Base-by-base conservation (phyloP, 2,888 invertebrate genomes). In the Erebia aethiops region DNA sequence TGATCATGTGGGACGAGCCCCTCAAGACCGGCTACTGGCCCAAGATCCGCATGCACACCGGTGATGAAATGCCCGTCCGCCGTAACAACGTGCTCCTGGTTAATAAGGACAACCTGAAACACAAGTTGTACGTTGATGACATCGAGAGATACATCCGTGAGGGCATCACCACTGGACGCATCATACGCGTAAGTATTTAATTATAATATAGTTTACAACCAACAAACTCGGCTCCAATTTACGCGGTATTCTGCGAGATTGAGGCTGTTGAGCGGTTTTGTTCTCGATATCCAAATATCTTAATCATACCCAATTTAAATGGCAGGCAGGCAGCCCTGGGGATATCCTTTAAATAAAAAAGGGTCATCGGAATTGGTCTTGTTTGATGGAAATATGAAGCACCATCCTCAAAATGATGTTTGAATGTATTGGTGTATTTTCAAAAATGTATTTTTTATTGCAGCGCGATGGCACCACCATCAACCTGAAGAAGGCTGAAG, bases 401-500 rank as follows among this genome's bases (percentile, higher is more conserved):
- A 21, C 9, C 2, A 56, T 11, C 21, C 16, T 11, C 56, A 13
- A 56, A 18, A 56, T 35, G 35, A 35, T 35, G 2, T 35, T 35
- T 7, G 35, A 7, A 35, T n/a, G 13, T 51, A 51, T 13, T 2
- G 7, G 13, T 14, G 13, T 52, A 52, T 54, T 18, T 54, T 2
- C 8, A 18, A 18, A 18, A 63, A 67, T 54, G 21, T 67, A 43
- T 9, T 74, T 71, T 58, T 62, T 65, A 76, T 79, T 8, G 10
- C 75, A 93, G 93, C 90, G 92, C 69, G 95, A 95, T 76, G 95
- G 95, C 62, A 92, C 93, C 3, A 87, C 94, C 68, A 87, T 96
- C 74, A 94, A 94, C 78, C 84, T 97, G 70, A 95, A 93, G 85
- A 94, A 95, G 75, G 92, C 95, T 2, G 94, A 96, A 76, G 95